Conservation (phyloP, 2,797 vertebrate genomes). For the Clarias pachynema region DNA sequence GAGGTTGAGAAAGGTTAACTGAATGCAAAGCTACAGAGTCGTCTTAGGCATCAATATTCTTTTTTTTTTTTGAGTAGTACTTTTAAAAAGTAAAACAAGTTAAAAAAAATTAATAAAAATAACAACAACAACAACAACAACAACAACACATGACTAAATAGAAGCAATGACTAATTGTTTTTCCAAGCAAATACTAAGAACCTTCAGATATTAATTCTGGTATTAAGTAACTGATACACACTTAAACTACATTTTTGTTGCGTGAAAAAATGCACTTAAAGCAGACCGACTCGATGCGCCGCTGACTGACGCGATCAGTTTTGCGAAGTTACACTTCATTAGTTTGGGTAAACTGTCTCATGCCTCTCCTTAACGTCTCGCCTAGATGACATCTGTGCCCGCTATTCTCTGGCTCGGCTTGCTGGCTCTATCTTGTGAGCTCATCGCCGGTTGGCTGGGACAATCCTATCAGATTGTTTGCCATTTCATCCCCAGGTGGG, state of each 20-base stretch:
- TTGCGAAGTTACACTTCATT: conserved; percentile 12
- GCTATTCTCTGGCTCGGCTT: conserved; percentile 8
- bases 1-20: neutral
- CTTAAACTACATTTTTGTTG: neutral
- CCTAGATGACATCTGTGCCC: neutral
- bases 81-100: neutral
- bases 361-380: neutral
- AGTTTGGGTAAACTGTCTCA: conserved; percentile 10
- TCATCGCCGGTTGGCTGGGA: conserved; percentile 26
- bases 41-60: neutral
- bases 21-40: neutral
- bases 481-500: conserved; percentile 48
- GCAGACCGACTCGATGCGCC: neutral
- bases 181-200: neutral
- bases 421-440: conserved; percentile 4
- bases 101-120: neutral
- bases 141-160: neutral
- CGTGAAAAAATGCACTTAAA: neutral
- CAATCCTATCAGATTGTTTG: conserved; percentile 30
- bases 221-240: neutral
- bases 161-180: neutral
- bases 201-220: neutral
- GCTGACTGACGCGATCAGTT: neutral
- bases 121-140: neutral
- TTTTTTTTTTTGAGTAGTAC: neutral